phyloP scores from a whole-genome alignment of 2,113 vertebrate species.

The Psettodes erumei region DNA sequence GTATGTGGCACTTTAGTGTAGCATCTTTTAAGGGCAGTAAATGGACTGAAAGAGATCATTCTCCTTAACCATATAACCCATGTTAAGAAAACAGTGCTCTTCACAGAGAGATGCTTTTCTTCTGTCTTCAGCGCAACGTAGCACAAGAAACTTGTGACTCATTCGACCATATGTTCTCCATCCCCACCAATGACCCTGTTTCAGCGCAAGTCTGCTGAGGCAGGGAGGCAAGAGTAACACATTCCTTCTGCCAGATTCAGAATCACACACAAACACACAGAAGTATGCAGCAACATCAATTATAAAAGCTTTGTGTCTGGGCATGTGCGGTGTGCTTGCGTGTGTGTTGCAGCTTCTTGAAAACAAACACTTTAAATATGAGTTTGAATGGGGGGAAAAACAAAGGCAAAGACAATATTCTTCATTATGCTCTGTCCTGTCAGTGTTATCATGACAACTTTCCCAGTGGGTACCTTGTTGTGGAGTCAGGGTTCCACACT shows the following conservation, averaged over 20 bases:
- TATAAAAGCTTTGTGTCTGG: constrained; percentile 35
- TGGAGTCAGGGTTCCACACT: constrained; percentile 85
- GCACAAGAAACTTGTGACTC: constrained; percentile 43
- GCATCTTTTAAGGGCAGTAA: too few species aligned
- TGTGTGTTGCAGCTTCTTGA: neutral
- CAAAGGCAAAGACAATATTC: neutral
- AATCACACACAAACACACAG: constrained; percentile 3
- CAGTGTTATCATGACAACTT: neutral
- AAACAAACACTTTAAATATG: neutral
- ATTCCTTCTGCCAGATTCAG: constrained; percentile 43
- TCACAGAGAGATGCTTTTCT: neutral
- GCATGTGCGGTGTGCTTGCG: neutral
- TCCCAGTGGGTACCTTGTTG: constrained; percentile 82
- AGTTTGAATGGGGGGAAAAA: constrained; percentile 6
- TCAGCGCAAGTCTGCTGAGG: constrained; percentile 45
- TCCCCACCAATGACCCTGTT: constrained; percentile 60
- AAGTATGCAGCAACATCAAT: constrained; percentile 41
- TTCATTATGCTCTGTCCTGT: neutral
- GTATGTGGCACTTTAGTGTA: neutral
- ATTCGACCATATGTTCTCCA: constrained; percentile 56
- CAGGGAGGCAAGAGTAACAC: constrained; percentile 63
- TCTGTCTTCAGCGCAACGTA: constrained; percentile 29
- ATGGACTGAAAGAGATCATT: neutral
- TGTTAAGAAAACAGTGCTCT: neutral
- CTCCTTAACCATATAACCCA: neutral